Conservation (phyloP, 2,797 vertebrate genomes). For the Acrossocheilus wenchowensis region DNA sequence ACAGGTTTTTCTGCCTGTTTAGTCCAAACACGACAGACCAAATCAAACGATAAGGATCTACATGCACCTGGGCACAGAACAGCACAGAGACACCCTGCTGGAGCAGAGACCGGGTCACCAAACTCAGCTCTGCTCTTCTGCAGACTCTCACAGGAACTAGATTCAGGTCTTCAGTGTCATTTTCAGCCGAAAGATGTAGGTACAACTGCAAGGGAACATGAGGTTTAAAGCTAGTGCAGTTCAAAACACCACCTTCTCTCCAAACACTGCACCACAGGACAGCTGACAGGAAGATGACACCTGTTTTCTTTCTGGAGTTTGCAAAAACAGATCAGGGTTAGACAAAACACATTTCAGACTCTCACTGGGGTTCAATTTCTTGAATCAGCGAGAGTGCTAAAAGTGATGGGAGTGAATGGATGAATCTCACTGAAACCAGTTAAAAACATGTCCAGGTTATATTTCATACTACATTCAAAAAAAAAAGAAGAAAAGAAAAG, state of each 20-base stretch:
- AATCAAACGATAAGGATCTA: constrained; percentile 68
- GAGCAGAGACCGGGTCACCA: constrained; percentile 20
- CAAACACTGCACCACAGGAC: constrained; percentile 6
- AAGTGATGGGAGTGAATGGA: not conserved
- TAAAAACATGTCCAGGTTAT: not conserved
- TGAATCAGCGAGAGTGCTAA: not conserved
- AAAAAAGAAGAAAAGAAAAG: not conserved
- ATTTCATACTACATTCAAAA: not conserved
- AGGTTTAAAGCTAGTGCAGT: constrained; percentile 19
- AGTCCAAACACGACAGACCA: constrained; percentile 63
- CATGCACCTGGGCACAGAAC: constrained; percentile 47
- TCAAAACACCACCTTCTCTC: constrained; percentile 4
- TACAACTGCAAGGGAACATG: constrained; percentile 8
- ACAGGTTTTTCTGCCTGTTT: constrained; percentile 71
- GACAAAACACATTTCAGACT: constrained; percentile 20
- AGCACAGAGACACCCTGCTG: constrained; percentile 41
- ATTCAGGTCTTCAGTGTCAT: constrained; percentile 34
- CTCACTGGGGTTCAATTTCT: not conserved
- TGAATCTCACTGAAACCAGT: not conserved
- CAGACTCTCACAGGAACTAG: not conserved
- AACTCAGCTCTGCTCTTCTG: constrained; percentile 8
- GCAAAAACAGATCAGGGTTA: not conserved
- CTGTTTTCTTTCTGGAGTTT: constrained; percentile 2
- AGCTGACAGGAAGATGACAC: constrained; percentile 25
- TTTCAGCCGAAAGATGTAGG: not conserved